A percentile compares a stretch with the other conserved stretches of the same genome.
phyloP scores from a whole-genome alignment of 2,888 invertebrate species.

The Agrenia bidenticulata region DNA sequence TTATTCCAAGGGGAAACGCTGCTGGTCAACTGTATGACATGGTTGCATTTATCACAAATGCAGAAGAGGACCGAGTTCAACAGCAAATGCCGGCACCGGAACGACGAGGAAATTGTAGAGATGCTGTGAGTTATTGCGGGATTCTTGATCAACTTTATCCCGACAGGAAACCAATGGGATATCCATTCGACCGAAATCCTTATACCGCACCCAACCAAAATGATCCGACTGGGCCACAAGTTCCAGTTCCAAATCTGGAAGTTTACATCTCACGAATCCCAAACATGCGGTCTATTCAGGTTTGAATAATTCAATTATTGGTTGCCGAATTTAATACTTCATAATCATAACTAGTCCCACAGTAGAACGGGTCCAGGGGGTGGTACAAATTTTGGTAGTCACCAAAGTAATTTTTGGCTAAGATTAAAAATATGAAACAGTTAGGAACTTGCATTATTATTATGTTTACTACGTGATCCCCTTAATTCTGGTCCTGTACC shows the following conservation, averaged over 20 bases:
- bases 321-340: no score
- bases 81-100: neutral
- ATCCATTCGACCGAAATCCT: slow-evolving; percentile 41
- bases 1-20: slow-evolving; percentile 70
- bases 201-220: slow-evolving; percentile 19
- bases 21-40: slow-evolving; percentile 59
- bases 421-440: no score
- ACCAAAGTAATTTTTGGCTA: neutral
- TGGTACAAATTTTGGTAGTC: no score
- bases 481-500: no score
- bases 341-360: no score
- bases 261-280: slow-evolving; percentile 31
- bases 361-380: no score
- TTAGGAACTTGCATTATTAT: no score
- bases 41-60: slow-evolving; percentile 54
- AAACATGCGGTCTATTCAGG: slow-evolving; percentile 39
- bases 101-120: slow-evolving; percentile 55
- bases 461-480: no score
- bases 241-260: slow-evolving; percentile 31
- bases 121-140: slow-evolving; percentile 78
- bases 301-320: slow-evolving; percentile 5
- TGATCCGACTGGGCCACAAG: slow-evolving; percentile 24
- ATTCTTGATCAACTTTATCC: slow-evolving; percentile 75
- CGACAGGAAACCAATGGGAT: slow-evolving; percentile 71
- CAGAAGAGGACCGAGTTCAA: slow-evolving; percentile 51